phyloP scores from a whole-genome alignment of 2,888 invertebrate genomes.

The Agrochola macilenta region DNA sequence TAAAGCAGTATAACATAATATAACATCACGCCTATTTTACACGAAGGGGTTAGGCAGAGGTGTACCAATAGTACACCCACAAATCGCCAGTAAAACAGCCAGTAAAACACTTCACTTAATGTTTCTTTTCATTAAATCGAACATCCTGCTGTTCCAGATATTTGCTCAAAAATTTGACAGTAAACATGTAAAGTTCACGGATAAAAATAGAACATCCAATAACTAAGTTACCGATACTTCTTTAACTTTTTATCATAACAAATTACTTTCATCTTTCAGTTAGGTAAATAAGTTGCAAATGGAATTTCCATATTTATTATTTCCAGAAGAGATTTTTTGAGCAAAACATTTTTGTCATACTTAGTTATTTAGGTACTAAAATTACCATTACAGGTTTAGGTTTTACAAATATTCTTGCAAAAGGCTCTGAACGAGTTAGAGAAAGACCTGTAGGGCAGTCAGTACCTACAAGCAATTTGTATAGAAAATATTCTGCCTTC shows the following conservation, averaged over 20 bases:
- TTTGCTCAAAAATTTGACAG: background rate
- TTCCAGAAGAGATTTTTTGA: background rate
- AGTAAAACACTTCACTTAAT: background rate
- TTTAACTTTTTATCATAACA: conserved; percentile 6
- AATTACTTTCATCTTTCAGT: conserved; percentile 1
- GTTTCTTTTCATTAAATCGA: background rate
- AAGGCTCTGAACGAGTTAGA: no score
- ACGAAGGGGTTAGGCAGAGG: background rate
- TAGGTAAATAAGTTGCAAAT: conserved; percentile 4
- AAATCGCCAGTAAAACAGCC: background rate
- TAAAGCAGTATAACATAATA: background rate
- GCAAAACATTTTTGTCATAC: background rate
- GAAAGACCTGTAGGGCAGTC: background rate
- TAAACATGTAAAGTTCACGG: background rate
- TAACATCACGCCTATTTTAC: background rate
- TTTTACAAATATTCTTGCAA: background rate
- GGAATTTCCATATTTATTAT: background rate
- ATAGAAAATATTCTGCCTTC: no score
- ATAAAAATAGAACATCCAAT: conserved; percentile 5
- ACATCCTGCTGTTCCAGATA: background rate
- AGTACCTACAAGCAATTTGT: background rate
- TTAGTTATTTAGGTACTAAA: background rate
- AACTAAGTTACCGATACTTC: conserved; percentile 1
- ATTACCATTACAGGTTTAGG: background rate
- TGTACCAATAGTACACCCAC: background rate